phyloP scores from a whole-genome alignment of 2,113 vertebrate species.

The Pachyramphus minor region DNA sequence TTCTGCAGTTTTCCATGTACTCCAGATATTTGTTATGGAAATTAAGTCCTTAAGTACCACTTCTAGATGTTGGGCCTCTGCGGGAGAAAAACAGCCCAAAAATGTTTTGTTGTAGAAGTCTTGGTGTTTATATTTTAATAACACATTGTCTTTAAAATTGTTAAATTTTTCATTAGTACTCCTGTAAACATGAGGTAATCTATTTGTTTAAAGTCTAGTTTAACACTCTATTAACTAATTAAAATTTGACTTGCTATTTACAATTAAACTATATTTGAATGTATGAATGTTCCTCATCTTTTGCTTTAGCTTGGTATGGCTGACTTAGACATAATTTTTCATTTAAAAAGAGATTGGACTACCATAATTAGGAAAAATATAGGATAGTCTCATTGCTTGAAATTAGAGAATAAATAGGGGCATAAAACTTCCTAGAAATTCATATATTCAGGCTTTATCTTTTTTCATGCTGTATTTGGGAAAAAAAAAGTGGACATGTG shows the following conservation, averaged over 20 bases:
- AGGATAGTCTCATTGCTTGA: constrained; percentile 42
- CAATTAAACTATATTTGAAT: constrained; percentile 62
- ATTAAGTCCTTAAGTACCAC: not conserved
- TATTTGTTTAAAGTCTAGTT: constrained; percentile 60
- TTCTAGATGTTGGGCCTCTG: not conserved
- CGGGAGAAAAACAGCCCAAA: not conserved
- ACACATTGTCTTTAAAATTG: not conserved
- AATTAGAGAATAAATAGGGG: constrained; percentile 47
- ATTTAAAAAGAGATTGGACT: constrained; percentile 66
- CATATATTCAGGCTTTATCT: constrained; percentile 58
- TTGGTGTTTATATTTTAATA: not conserved
- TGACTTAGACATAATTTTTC: constrained; percentile 70
- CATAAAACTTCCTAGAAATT: constrained; percentile 60
- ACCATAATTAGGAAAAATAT: constrained; percentile 62
- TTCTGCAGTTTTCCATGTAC: not conserved
- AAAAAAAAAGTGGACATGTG: constrained; percentile 75
- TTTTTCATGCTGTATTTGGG: constrained; percentile 57
- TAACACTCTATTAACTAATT: constrained; percentile 60
- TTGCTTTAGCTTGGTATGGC: constrained; percentile 66
- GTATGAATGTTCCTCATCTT: constrained; percentile 54
- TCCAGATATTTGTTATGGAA: not conserved
- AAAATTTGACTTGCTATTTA: constrained; percentile 55
- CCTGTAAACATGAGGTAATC: not conserved
- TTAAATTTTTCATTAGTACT: not conserved
- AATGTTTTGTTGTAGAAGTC: not conserved